Evolutionary conservation across 2,113 vertebrate species (phyloP).

Genomic region (Pelmatolapia mariae): DNA sequence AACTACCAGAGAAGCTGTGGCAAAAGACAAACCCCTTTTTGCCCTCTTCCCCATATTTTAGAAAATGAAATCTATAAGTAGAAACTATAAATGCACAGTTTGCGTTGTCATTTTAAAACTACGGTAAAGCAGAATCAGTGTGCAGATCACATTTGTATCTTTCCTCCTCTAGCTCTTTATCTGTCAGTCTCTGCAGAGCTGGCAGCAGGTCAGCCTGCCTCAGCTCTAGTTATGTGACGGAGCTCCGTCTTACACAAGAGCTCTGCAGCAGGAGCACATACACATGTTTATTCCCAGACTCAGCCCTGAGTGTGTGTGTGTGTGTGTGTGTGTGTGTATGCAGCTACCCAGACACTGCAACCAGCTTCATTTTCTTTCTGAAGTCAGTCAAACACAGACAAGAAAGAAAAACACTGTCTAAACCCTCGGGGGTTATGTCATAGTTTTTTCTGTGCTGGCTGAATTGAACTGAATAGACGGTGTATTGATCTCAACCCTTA

Average conservation of each 20-base stretch:
- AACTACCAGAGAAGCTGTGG: not conserved
- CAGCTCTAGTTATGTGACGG: slow-evolving; percentile 34
- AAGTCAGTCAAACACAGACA: not conserved
- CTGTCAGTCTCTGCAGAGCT: slow-evolving; percentile 26
- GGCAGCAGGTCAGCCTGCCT: slow-evolving; percentile 30
- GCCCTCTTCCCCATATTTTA: not conserved
- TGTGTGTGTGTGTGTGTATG: not conserved
- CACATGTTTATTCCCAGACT: not conserved
- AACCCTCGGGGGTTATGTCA: not conserved
- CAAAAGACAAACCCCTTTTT: not conserved
- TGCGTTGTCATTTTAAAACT: not conserved
- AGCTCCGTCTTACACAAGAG: slow-evolving; percentile 48
- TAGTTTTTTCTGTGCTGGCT: not conserved
- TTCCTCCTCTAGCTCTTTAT: not conserved
- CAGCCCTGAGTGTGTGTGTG: not conserved
- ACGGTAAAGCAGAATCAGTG: not conserved
- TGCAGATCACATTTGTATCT: not conserved
- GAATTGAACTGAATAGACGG: not conserved
- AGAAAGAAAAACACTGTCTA: not conserved
- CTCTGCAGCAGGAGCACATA: slow-evolving; percentile 28
- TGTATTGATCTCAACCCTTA: not conserved
- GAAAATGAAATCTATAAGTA: not conserved
- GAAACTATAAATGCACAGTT: not conserved
- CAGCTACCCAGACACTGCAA: not conserved
- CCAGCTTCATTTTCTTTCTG: not conserved